These are phyloP conservation scores for Rotaria macrura DNA, from an alignment of 2,888 invertebrate genomes.

Conservation along the genomic window DNA sequence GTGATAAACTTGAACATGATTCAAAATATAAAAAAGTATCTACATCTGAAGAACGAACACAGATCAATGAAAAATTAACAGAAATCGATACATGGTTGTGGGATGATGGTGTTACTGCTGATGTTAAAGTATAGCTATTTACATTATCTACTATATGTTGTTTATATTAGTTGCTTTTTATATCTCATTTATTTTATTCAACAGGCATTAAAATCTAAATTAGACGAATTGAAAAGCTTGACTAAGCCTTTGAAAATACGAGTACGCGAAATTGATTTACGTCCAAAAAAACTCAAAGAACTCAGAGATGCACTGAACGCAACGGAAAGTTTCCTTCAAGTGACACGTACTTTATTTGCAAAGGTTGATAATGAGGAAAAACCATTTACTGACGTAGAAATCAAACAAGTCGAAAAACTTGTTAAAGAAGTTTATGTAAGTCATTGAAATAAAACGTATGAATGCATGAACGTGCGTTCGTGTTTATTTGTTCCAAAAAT, in stretches of 20 bases:
- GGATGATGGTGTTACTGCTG: constrained; percentile 24
- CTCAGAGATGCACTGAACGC: not conserved
- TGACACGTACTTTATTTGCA: not conserved
- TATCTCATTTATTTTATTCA: not conserved
- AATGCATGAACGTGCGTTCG: too few species aligned
- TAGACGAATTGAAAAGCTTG: not conserved
- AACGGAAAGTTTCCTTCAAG: not conserved
- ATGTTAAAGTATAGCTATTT: not conserved
- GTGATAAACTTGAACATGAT: constrained; percentile 67
- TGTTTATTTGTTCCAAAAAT: not conserved
- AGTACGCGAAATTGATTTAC: not conserved
- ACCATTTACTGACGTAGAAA: not conserved
- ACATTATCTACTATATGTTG: too few species aligned
- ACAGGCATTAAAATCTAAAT: not conserved
- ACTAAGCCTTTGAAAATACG: not conserved
- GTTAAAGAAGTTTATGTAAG: not conserved
- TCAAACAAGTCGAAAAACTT: not conserved
- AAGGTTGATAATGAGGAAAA: not conserved
- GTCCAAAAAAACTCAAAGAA: not conserved
- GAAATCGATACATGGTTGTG: constrained; percentile 65
- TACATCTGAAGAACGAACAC: constrained; percentile 64
- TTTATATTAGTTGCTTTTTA: too few species aligned
- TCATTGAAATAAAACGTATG: not conserved
- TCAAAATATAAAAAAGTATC: constrained; percentile 65
- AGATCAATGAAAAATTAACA: constrained; percentile 58